Percentiles rank a stretch among this genome's conserved stretches.
phyloP scores from a whole-genome alignment of 2,888 invertebrate species.

The Drosophila mimica region DNA sequence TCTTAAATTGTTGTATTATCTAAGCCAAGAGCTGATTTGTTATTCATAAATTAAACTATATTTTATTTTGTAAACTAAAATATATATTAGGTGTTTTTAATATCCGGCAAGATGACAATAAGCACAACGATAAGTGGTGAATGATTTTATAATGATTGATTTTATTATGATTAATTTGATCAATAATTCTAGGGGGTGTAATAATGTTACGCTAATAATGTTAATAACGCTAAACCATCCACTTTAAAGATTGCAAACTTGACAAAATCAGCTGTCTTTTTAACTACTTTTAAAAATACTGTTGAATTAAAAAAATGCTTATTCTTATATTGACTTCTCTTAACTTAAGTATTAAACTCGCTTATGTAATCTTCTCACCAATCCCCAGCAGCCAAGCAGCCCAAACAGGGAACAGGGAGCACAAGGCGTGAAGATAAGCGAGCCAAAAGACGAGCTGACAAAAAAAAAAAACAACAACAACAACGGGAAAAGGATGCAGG shows the following conservation, averaged over 20 bases:
- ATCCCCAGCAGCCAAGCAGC: conserved; percentile 2
- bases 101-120: not conserved
- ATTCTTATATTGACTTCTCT: conserved; percentile 23
- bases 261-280: not conserved
- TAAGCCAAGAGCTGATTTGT: not conserved
- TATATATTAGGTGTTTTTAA: not conserved
- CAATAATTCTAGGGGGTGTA: not conserved
- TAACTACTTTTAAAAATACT: not conserved
- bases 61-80: not conserved
- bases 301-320: not conserved
- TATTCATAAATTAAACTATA: not conserved
- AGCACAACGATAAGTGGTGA: not conserved
- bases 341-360: not conserved
- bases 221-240: not conserved
- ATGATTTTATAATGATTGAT: not conserved
- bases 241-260: not conserved
- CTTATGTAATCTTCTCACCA: conserved; percentile 10
- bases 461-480: conserved; percentile 23
- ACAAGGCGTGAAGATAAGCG: conserved; percentile 43
- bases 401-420: conserved; percentile 11
- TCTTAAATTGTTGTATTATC: not conserved
- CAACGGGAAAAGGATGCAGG: conserved; percentile 65
- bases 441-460: conserved; percentile 28
- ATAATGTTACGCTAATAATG: no score
- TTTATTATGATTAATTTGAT: not conserved